Conservation (phyloP, 2,888 invertebrate genomes). For the Lacanobia oleracea region DNA sequence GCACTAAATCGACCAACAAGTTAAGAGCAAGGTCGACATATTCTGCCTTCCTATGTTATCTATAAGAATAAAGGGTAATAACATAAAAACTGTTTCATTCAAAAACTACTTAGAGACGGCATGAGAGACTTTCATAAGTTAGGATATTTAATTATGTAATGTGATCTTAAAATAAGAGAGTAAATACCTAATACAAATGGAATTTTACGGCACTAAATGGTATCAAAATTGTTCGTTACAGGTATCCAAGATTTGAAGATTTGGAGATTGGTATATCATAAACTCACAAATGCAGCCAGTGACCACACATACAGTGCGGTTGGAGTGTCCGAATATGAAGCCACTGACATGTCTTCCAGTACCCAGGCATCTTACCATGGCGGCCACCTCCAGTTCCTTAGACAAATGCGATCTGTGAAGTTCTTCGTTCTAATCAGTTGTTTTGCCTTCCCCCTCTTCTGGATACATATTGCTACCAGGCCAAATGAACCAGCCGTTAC, state of each 20-base stretch:
- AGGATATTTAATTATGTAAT: no score
- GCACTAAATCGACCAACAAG: no score
- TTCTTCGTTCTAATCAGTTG: slow-evolving; percentile 74
- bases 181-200: no score
- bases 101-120: no score
- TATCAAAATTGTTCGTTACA: slow-evolving; percentile 39
- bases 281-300: slow-evolving; percentile 55
- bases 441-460: slow-evolving; percentile 73
- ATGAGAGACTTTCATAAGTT: no score
- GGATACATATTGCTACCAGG: slow-evolving; percentile 71
- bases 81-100: no score
- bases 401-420: slow-evolving; percentile 71
- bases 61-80: no score
- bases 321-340: slow-evolving; percentile 71
- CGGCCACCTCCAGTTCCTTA: slow-evolving; percentile 63
- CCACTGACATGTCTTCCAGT: slow-evolving; percentile 68
- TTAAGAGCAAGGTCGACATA: no score
- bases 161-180: no score
- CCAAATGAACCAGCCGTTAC: slow-evolving; percentile 54
- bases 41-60: no score
- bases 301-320: slow-evolving; percentile 11
- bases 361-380: slow-evolving; percentile 54
- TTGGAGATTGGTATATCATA: not conserved
- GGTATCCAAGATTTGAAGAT: slow-evolving; percentile 20
- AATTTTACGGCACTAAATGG: no score